Percentiles rank a stretch among this genome's conserved stretches.
Evolutionary conservation across 2,888 invertebrate species (phyloP).

Genomic region (Corythucha ciliata): DNA sequence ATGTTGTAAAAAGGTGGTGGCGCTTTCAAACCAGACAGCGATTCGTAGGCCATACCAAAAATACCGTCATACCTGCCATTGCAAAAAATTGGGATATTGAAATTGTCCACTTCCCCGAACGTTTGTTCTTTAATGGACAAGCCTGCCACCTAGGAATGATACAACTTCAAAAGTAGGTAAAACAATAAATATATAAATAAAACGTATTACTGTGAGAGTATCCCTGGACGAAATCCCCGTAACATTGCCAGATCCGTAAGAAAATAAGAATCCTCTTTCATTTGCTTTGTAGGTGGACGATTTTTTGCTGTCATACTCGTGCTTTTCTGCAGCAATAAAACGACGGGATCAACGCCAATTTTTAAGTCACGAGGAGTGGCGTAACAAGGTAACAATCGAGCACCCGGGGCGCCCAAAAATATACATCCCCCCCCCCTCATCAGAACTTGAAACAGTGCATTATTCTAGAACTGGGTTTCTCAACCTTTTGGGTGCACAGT

Average conservation of each 20-base stretch:
- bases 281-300: conserved; percentile 78
- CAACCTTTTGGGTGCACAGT: too few species aligned
- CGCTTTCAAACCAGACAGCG: conserved; percentile 85
- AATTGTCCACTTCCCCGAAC: conserved; percentile 90
- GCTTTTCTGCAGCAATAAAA: too few species aligned
- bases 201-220: conserved; percentile 59
- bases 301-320: conserved; percentile 79
- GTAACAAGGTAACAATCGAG: too few species aligned
- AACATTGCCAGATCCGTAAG: conserved; percentile 91
- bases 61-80: conserved; percentile 99
- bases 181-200: too few species aligned
- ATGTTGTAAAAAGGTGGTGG: conserved; percentile 86
- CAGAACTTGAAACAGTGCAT: too few species aligned
- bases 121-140: conserved; percentile 66
- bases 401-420: too few species aligned
- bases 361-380: too few species aligned
- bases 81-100: conserved; percentile 91
- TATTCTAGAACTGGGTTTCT: too few species aligned
- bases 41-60: conserved; percentile 81
- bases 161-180: too few species aligned
- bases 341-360: too few species aligned
- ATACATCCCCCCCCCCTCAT: too few species aligned
- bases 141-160: conserved; percentile 56
- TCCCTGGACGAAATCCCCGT: conserved; percentile 92
- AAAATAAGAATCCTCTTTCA: conserved; percentile 85